Base-by-base conservation (phyloP, 2,797 vertebrate species). In the Sparidentex hasta region DNA sequence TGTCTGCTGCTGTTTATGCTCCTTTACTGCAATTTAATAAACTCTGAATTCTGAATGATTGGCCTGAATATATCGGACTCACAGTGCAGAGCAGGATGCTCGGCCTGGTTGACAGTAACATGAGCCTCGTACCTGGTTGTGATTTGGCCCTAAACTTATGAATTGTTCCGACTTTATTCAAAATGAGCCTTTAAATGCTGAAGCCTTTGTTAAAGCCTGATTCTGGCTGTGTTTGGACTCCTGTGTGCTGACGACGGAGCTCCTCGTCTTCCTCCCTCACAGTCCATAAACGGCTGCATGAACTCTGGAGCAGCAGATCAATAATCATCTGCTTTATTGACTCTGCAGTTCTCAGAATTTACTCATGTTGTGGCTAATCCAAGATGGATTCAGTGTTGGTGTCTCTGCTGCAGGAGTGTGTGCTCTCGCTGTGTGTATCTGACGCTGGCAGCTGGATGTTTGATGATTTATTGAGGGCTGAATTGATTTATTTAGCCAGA, bases 391-490 rank as follows among this genome's bases (percentile, higher is more conserved):
- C 33, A 7, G 29, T 51, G 14, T 38, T 46, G 7, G 3, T 33
- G 5, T 57, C 43, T 56, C n/a, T 2, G 38, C 43, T 29, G 29
- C 6, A 33, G 29, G 4, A 18, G 57, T 61, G 9, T 6, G 11
- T 14, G 1, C 29, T 2, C 6, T 13, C 29, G 59, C 38, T 41
- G 58, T 11, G 47, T 74, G 38, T 44, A 4, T 76, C 9, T 0
- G 13, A 1, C 67, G 13, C 14, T 33, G 54, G 33, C 55, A 57
- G 56, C 56, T 77, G 79, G 54, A 58, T 50, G 43, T 74, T 56
- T 67, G 2, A 81, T 77, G 78, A 66, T 80, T 81, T 76, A 76
- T 88, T 80, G 52, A 77, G 50, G 74, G 5, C 29, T 33, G 29
- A 7, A 33, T 33, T 77, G 78, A 66, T 80, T 81, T 76, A 76